Conservation (phyloP, 1,140 invertebrate genomes). For the Sycophila sp. region DNA sequence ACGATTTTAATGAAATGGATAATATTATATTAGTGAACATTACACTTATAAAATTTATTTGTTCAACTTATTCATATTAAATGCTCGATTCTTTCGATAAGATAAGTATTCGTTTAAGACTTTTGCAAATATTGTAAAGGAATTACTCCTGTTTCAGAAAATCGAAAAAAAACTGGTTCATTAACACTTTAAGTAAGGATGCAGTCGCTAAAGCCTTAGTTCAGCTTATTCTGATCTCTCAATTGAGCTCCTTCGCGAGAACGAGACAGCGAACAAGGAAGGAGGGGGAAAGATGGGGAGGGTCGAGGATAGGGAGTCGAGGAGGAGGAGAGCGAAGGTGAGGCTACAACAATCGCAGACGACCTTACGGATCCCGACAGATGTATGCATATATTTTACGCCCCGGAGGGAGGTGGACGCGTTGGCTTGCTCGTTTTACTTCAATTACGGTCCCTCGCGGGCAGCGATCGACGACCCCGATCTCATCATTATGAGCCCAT, state of each 20-base stretch:
- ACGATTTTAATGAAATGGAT: too few species aligned
- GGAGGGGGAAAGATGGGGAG: neutral
- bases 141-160: too few species aligned
- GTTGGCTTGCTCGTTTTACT: neutral
- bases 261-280: too few species aligned
- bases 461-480: neutral
- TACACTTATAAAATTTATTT: too few species aligned
- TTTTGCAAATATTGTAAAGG: too few species aligned
- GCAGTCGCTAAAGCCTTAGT: too few species aligned
- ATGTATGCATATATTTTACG: neutral
- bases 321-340: neutral
- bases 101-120: too few species aligned
- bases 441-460: neutral
- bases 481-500: slow-evolving; percentile 24
- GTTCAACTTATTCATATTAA: too few species aligned
- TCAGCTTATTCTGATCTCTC: slow-evolving; percentile 18
- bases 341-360: neutral
- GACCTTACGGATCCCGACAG: slow-evolving; percentile 2
- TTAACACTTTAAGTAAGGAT: too few species aligned
- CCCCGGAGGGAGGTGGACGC: neutral
- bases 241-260: neutral
- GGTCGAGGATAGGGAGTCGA: neutral
- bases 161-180: too few species aligned
- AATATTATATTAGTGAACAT: too few species aligned
- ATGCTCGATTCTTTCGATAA: too few species aligned